Percentiles rank a stretch among this genome's conserved stretches.
Evolutionary conservation across 2,113 vertebrate genomes (phyloP).

Genomic region (Myanophis thanlyinensis): DNA sequence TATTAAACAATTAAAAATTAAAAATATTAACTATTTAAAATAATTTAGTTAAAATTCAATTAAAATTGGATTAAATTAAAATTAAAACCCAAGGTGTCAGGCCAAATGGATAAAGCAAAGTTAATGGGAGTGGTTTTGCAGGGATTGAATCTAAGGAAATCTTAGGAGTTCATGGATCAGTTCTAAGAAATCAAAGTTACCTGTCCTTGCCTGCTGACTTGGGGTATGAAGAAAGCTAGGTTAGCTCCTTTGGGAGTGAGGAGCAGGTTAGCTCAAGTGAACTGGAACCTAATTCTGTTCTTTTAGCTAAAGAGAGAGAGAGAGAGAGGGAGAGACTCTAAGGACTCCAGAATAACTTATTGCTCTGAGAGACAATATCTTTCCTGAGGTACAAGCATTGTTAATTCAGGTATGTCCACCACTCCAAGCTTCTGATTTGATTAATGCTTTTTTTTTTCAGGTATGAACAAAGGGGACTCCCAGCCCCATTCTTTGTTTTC

Average conservation of each 20-base stretch:
- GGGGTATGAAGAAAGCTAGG: background rate
- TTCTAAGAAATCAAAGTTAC: background rate
- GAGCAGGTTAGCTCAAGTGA: background rate
- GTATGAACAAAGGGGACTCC: background rate
- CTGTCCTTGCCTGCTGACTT: background rate
- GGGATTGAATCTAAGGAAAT: background rate
- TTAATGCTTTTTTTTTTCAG: background rate
- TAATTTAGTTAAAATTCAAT: too few species aligned
- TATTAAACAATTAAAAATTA: too few species aligned
- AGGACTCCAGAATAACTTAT: background rate
- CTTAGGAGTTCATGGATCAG: background rate
- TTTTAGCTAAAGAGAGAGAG: background rate
- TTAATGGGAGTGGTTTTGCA: background rate
- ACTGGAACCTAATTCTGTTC: background rate
- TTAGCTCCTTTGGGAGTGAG: background rate
- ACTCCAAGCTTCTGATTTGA: background rate
- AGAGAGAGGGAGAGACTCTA: background rate
- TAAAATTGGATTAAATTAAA: too few species aligned
- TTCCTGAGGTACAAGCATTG: background rate
- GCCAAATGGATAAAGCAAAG: background rate
- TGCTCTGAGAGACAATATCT: background rate
- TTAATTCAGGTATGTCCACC: background rate
- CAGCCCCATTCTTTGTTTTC: background rate
- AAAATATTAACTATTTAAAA: too few species aligned
- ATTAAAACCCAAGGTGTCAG: too few species aligned